Conservation (phyloP, 2,113 vertebrate species). For the Hippocampus abdominalis region DNA sequence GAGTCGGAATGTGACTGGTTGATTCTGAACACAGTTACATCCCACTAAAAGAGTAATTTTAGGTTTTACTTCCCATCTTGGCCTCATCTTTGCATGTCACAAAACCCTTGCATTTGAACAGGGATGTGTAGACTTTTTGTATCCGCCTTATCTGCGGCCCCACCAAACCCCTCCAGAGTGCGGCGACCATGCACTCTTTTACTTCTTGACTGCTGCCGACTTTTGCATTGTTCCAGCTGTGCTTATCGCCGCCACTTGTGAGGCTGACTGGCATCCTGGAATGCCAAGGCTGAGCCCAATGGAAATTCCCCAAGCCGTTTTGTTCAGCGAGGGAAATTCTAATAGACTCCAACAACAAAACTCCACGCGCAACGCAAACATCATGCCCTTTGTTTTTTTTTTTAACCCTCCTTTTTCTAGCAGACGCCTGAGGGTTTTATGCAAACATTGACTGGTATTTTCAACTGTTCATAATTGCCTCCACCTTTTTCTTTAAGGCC, state of each 20-base stretch:
- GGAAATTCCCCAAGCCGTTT: constrained; percentile 47
- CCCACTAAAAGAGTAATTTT: no score
- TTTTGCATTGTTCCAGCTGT: constrained; percentile 40
- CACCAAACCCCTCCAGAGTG: constrained; percentile 10
- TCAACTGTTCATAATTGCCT: no score
- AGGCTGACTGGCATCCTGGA: constrained; percentile 56
- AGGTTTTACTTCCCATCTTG: no score
- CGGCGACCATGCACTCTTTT: constrained; percentile 16
- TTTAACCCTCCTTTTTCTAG: no score
- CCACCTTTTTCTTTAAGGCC: no score
- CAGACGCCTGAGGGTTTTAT: no score
- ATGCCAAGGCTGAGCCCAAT: constrained; percentile 46
- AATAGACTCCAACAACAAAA: neutral
- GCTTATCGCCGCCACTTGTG: constrained; percentile 50
- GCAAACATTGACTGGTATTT: no score
- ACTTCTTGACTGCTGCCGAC: constrained; percentile 11
- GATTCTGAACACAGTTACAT: no score
- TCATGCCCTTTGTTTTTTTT: neutral
- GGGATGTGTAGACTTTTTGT: no score
- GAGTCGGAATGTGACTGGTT: no score
- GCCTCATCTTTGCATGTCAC: no score
- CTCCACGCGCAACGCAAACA: neutral
- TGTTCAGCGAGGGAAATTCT: neutral
- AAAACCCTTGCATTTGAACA: no score
- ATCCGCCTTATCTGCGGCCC: neutral